Evolutionary conservation across 2,797 vertebrate species (phyloP).

Genomic region (Percopsis omiscomaycus): DNA sequence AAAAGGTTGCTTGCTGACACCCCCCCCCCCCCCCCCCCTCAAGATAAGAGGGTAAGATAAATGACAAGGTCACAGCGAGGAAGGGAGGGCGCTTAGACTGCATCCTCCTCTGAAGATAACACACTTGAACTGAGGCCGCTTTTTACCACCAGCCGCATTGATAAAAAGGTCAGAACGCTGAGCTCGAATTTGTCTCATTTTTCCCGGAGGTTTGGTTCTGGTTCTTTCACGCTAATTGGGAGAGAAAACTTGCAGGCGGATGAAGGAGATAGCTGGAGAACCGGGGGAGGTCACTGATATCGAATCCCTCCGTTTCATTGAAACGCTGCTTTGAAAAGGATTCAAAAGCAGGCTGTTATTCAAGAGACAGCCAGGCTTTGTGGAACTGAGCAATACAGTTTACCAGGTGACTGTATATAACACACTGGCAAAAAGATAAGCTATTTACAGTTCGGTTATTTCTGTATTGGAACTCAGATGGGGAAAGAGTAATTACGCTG

Average conservation of each 20-base stretch:
- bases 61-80: slow-evolving; percentile 70
- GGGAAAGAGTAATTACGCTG: slow-evolving; percentile 49
- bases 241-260: slow-evolving; percentile 57
- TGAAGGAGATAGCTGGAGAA: slow-evolving; percentile 51
- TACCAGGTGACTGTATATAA: slow-evolving; percentile 61
- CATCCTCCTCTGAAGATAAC: slow-evolving; percentile 61
- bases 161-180: slow-evolving; percentile 55
- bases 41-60: slow-evolving; percentile 62
- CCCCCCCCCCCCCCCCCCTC: slow-evolving; percentile 32
- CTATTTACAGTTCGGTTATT: slow-evolving; percentile 62
- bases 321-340: slow-evolving; percentile 53
- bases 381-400: slow-evolving; percentile 35
- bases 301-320: slow-evolving; percentile 40
- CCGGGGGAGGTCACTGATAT: slow-evolving; percentile 58
- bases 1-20: slow-evolving; percentile 60
- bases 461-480: slow-evolving; percentile 58
- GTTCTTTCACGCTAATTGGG: slow-evolving; percentile 76
- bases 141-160: slow-evolving; percentile 44
- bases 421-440: slow-evolving; percentile 31
- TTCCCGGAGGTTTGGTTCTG: slow-evolving; percentile 43
- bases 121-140: slow-evolving; percentile 50
- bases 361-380: slow-evolving; percentile 36
- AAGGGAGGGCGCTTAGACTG: slow-evolving; percentile 56
- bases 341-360: slow-evolving; percentile 51
- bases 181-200: slow-evolving; percentile 61